Evolutionary conservation across 2,113 vertebrate species (phyloP), one percentile per base, ranked within the genome.

Genomic region (Gallinago paraguaiae): DNA sequence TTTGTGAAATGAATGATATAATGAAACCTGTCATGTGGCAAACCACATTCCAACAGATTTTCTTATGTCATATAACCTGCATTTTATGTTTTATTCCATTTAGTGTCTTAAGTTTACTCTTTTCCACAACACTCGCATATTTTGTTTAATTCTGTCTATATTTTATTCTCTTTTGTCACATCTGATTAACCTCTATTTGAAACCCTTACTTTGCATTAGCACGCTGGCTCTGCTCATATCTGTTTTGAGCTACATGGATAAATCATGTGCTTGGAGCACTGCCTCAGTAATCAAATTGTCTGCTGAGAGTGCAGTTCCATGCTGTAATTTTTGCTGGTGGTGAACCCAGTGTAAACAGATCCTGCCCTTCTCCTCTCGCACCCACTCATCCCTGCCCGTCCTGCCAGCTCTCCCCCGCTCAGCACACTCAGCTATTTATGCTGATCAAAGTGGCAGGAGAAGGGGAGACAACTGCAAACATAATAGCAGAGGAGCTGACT

Each of bases 291-390:
- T 93, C 92, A 89, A 87, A 95, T 82, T 91, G 95, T 85, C 81
- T 96, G 95, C 93, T 92, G 93, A 97, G 96, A 94, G 91, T 69
- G 93, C 95, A 95, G 93, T 89, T 96, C 84, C 70, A 48, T 23
- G 86, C 90, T 85, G 81, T 87, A 79, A 97, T 94, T 93, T 87
- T 75, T 94, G 90, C 91, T 65, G 69, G 86, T 91, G 81, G 81
- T 86, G 74, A 96, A 93, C 84, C 39, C 74, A 27, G 43, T 25
- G 86, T 94, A 91, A 96, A 95, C 89, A 95, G 91, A 95, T 46
- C 89, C 77, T 89, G 91, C 81, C 88, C 86, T 95, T 80, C 95
- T 96, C 80, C 88, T 82, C 82, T 69, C 22, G 1, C 56, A 74
- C 88, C 93, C 94, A 70, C 80, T 70, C 88, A 77, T 41, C 64